A percentile compares a stretch with the other conserved stretches of the same genome.
These are phyloP conservation scores for Saccostrea echinata DNA, from an alignment of 1,140 invertebrate species.

Conservation along the genomic window DNA sequence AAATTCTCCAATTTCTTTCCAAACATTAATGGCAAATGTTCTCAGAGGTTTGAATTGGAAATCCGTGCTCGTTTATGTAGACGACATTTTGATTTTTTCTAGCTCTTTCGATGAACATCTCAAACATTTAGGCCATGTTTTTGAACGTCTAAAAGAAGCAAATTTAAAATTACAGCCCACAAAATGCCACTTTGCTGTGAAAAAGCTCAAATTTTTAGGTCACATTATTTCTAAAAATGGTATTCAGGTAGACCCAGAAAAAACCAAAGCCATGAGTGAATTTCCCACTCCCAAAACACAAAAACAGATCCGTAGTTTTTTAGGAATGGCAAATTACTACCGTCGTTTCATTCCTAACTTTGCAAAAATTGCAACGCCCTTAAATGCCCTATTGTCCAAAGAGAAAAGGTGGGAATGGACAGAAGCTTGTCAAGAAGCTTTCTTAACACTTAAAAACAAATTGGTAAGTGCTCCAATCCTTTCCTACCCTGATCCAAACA, in stretches of 20 bases:
- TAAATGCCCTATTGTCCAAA: conserved; percentile 65
- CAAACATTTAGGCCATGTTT: conserved; percentile 57
- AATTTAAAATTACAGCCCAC: conserved; percentile 54
- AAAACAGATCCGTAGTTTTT: conserved; percentile 78
- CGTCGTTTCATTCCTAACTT: conserved; percentile 75
- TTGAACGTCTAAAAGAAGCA: conserved; percentile 57
- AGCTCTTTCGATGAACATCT: conserved; percentile 59
- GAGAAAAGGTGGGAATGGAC: conserved; percentile 53
- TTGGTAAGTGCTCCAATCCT: conserved; percentile 62
- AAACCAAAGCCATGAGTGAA: conserved; percentile 48
- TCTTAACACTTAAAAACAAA: conserved; percentile 62
- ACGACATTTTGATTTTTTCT: conserved; percentile 63
- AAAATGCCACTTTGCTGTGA: conserved; percentile 54
- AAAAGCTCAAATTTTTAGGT: conserved; percentile 55
- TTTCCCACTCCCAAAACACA: conserved; percentile 66
- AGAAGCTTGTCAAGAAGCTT: conserved; percentile 58
- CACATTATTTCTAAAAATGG: conserved; percentile 56
- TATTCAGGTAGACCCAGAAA: conserved; percentile 47
- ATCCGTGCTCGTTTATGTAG: conserved; percentile 58
- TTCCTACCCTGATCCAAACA: conserved; percentile 57
- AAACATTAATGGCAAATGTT: conserved; percentile 54
- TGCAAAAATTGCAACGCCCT: conserved; percentile 70
- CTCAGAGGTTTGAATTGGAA: conserved; percentile 56
- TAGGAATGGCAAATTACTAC: conserved; percentile 79
- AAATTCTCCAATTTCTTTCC: conserved; percentile 53